Base-by-base conservation (phyloP, 2,888 invertebrate species). In the Dastarcus helophoroides region DNA sequence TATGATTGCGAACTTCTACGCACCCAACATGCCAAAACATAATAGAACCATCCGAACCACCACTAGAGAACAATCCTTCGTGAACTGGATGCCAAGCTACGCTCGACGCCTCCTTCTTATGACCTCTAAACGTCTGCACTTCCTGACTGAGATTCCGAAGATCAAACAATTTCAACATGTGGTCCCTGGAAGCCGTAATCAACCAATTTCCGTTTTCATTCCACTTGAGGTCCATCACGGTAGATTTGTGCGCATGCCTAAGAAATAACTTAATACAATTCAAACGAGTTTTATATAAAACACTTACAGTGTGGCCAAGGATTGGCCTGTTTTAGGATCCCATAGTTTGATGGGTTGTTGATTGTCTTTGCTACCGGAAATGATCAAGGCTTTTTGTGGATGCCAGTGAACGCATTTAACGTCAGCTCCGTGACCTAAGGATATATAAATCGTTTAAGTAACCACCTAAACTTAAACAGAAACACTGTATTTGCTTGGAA, bases 341-440 rank as follows among this genome's bases (percentile, higher is more conserved):
- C 98, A 99, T 28, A 99, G 65, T 63, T 98, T 99, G 21, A 99
- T 89, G 3, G 98, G 98, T 57, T 99, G 98, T 56, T 99, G 98
- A 58, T 94, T 95, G 61, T 99, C 98, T 67, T 98, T 95, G 59
- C 95, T 97, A 9, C 98, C 98, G 2, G 97, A 97, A 22, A 93
- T 91, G 47, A 99, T 80, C 27, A 99, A 73, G 36, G 88, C 84
- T 64, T 97, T 98, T 50, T 89, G 86, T 1, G 98, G 98, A 69
- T 99, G 98, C 98, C 98, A 99, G 60, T 97, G 95, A 4, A 97
- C 94, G 65, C 97, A 94, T 65, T 95, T 95, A 0, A 97, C 97
- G 67, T 97, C 97, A 14, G 95, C 91, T 48, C 97, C 97, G 59
- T 97, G 97, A 45, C 95, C 86, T 77, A n/a, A n/a, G n/a, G n/a